Percentiles rank a stretch among this genome's conserved stretches.
Conservation (phyloP, 2,797 vertebrate species). For the Nyctibius grandis region DNA sequence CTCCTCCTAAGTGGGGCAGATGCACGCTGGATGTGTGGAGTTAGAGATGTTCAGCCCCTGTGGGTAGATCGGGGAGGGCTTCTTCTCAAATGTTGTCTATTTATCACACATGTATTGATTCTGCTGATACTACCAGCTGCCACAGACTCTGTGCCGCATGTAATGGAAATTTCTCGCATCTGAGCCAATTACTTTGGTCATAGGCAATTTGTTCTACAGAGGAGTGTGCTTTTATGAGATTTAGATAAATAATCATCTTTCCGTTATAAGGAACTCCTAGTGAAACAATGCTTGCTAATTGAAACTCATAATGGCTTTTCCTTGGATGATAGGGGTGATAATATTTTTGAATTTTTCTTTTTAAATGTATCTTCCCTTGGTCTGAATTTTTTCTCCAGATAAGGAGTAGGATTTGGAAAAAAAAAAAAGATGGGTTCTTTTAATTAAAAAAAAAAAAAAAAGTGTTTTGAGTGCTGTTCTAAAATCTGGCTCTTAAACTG, state of each 20-base stretch:
- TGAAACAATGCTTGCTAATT: neutral
- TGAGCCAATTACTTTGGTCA: neutral
- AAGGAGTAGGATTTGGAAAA: neutral
- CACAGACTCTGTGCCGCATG: neutral
- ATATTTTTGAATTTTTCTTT: neutral
- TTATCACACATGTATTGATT: neutral
- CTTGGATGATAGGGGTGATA: neutral
- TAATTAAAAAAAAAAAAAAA: neutral
- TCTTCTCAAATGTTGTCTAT: neutral
- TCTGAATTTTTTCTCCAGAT: neutral
- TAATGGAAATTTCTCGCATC: neutral
- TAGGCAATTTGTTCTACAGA: neutral
- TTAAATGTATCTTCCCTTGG: neutral
- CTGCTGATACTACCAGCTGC: neutral
- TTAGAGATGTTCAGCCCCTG: neutral
- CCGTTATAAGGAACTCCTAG: neutral
- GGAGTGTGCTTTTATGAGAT: neutral
- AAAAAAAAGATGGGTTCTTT: neutral
- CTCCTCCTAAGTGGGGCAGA: rapidly evolving
- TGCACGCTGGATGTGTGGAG: rapidly evolving
- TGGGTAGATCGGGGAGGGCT: neutral
- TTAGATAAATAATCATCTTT: neutral
- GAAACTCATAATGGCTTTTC: neutral
- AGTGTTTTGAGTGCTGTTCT: neutral
- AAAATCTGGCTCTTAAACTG: neutral